Percentiles rank a stretch among this genome's conserved stretches.
Conservation (phyloP, 2,113 vertebrate genomes). For the Triplophysa rosa region DNA sequence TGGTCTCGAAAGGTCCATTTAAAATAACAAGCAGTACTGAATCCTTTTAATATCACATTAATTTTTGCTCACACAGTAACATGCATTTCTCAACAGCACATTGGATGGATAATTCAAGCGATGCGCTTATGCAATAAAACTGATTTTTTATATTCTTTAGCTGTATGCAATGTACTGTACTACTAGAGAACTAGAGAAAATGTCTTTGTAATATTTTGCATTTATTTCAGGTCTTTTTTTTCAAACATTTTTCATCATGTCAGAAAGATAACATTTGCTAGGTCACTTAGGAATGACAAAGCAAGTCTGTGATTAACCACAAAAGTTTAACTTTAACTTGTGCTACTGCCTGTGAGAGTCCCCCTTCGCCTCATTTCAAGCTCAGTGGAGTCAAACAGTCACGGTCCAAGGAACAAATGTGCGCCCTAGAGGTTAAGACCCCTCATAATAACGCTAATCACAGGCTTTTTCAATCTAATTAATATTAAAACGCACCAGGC, state of each 20-base stretch:
- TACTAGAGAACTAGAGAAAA: no score
- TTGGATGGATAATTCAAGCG: no score
- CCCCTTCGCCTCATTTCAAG: background rate
- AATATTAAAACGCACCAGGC: slow-evolving; percentile 25
- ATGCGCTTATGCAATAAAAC: no score
- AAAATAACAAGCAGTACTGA: background rate
- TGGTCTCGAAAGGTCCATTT: background rate
- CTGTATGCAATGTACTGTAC: no score
- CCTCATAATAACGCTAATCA: slow-evolving; percentile 10
- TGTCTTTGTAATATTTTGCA: no score
- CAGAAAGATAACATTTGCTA: background rate
- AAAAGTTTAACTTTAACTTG: background rate
- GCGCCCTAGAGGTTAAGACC: slow-evolving; percentile 7
- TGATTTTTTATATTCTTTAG: no score
- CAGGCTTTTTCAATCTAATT: slow-evolving; percentile 27
- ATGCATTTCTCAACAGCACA: no score
- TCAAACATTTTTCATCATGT: background rate
- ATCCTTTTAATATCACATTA: background rate
- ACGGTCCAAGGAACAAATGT: background rate
- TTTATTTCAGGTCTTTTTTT: no score
- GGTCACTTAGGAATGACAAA: background rate
- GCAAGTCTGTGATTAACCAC: background rate
- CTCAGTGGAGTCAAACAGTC: background rate
- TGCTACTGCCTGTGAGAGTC: background rate
- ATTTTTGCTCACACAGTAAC: no score